These are phyloP conservation scores for Procambarus clarkii DNA, from an alignment of 1,140 invertebrate species.

Conservation along the genomic window DNA sequence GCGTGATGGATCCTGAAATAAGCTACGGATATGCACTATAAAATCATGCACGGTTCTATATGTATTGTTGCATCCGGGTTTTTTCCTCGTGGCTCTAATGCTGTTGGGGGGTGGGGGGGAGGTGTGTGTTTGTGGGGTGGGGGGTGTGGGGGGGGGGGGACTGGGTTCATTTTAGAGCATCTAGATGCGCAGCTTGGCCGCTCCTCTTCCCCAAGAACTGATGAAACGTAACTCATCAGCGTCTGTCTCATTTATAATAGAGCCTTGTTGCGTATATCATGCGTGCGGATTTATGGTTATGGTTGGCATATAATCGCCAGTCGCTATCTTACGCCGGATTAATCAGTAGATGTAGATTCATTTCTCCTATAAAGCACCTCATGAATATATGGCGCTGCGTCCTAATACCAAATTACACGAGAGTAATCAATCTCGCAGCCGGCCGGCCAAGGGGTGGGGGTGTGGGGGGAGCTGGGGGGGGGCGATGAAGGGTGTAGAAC, in stretches of 20 bases:
- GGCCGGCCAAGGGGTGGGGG: not conserved
- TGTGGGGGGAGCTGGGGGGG: not conserved
- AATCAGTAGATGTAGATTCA: conserved; percentile 50
- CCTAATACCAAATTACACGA: conserved; percentile 20
- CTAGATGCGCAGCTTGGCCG: conserved; percentile 41
- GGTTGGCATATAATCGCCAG: conserved; percentile 56
- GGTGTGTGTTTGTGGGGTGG: not conserved
- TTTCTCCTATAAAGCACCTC: conserved; percentile 12
- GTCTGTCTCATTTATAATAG: conserved; percentile 61
- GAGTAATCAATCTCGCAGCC: conserved; percentile 26
- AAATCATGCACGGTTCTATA: conserved; percentile 59
- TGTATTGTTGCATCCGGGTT: conserved; percentile 42
- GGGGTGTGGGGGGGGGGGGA: not conserved
- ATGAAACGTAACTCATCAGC: conserved; percentile 46
- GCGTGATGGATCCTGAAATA: conserved; percentile 59
- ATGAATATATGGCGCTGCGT: not conserved
- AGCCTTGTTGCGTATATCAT: conserved; percentile 59
- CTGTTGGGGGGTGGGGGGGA: not conserved
- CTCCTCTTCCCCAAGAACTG: conserved; percentile 20
- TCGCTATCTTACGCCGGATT: conserved; percentile 51
- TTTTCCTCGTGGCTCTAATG: too few relatives aligned
- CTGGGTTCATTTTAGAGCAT: conserved; percentile 51
- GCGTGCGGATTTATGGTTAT: conserved; percentile 24
- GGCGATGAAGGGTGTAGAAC: too few relatives aligned
- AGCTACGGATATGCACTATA: conserved; percentile 60